Evolutionary conservation across 2,888 invertebrate genomes (phyloP).

Genomic region (Sussaba pulchella): DNA sequence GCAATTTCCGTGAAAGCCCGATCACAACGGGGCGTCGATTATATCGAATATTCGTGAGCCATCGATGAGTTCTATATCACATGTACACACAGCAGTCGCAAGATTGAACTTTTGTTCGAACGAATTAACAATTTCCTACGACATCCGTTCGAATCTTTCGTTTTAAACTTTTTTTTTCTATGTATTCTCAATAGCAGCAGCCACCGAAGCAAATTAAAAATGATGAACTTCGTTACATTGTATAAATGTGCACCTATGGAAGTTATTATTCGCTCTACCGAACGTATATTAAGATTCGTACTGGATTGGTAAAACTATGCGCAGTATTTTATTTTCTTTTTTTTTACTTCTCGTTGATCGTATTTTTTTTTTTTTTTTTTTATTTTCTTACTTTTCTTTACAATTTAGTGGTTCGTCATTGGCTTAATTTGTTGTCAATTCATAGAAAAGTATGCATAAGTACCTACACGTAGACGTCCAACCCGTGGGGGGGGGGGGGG

Average conservation of each 20-base stretch:
- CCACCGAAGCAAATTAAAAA: conserved; percentile 54
- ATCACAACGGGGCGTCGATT: neutral
- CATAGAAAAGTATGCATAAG: conserved; percentile 69
- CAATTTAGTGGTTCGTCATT: conserved; percentile 39
- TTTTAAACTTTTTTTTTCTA: neutral
- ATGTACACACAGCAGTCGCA: conserved; percentile 47
- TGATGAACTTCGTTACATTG: conserved; percentile 46
- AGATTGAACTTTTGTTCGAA: conserved; percentile 33
- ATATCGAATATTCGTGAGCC: conserved; percentile 26
- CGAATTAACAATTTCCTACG: conserved; percentile 32
- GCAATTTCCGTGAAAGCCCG: conserved; percentile 13
- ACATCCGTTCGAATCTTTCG: neutral
- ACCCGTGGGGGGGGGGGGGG: conserved; percentile 16
- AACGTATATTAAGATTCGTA: conserved; percentile 63
- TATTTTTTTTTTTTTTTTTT: conserved; percentile 44
- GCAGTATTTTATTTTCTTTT: conserved; percentile 44
- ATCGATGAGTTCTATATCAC: conserved; percentile 24
- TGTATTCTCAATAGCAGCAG: conserved; percentile 39
- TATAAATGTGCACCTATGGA: conserved; percentile 71
- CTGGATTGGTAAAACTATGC: conserved; percentile 67
- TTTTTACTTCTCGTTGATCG: conserved; percentile 44
- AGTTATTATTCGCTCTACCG: conserved; percentile 73
- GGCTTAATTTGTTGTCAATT: conserved; percentile 61
- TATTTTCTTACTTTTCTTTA: conserved; percentile 18
- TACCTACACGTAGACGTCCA: conserved; percentile 58